Evolutionary conservation across 2,113 vertebrate species (phyloP).

Genomic region (Ginglymostoma cirratum): DNA sequence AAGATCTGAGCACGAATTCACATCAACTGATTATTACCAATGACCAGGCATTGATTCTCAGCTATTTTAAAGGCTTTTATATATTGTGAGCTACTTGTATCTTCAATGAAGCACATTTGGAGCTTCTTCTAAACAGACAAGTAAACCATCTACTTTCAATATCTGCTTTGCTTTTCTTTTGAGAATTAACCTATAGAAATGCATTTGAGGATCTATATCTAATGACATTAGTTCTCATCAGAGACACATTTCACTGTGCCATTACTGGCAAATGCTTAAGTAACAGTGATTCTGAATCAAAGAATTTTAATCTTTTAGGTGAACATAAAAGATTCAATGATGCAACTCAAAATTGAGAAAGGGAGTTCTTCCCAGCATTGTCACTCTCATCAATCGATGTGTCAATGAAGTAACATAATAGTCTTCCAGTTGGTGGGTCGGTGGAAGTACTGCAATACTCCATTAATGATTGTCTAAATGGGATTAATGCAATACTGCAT

Average conservation of each 20-base stretch:
- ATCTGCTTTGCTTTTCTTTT: background rate
- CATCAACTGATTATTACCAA: background rate
- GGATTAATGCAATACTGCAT: background rate
- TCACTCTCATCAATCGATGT: background rate
- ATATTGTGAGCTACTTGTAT: background rate
- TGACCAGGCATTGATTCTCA: background rate
- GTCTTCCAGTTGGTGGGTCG: background rate
- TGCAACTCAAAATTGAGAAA: background rate
- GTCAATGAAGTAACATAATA: background rate
- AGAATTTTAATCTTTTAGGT: background rate
- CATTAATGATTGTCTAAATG: background rate
- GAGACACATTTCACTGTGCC: background rate
- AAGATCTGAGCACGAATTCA: slow-evolving; percentile 64
- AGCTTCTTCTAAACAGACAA: background rate
- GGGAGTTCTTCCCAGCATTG: background rate
- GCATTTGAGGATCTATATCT: background rate
- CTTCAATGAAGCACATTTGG: background rate
- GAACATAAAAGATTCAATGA: background rate
- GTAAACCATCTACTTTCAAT: background rate
- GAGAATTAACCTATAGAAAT: background rate
- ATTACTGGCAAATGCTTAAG: background rate
- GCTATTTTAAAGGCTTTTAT: background rate
- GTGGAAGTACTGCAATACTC: background rate
- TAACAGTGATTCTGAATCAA: background rate
- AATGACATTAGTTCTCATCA: background rate